Evolutionary conservation across 2,888 invertebrate genomes (phyloP).

Genomic region (Habrosyne pyritoides): DNA sequence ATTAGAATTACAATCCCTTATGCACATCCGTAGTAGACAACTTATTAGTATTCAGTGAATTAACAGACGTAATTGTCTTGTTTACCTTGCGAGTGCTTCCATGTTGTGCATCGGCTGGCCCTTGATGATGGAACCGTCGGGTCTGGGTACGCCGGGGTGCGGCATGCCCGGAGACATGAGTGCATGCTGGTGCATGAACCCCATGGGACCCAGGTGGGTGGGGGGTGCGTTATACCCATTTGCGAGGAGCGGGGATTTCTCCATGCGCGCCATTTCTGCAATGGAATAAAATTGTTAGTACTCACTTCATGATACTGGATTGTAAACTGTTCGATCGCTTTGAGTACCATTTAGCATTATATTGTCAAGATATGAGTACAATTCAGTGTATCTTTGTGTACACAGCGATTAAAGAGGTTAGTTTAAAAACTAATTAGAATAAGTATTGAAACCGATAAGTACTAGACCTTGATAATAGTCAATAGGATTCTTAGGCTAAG

Average conservation of each 20-base stretch:
- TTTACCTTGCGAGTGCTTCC: conserved; percentile 94
- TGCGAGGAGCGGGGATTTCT: conserved; percentile 95
- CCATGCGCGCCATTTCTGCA: conserved; percentile 93
- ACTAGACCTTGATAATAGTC: neutral
- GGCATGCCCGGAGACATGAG: conserved; percentile 96
- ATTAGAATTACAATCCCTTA: neutral
- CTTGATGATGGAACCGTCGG: conserved; percentile 92
- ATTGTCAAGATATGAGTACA: too few species aligned
- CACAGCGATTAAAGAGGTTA: too few species aligned
- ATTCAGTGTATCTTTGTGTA: too few species aligned
- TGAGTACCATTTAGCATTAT: neutral
- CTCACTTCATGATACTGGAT: neutral
- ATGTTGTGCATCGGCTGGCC: conserved; percentile 93
- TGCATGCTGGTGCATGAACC: conserved; percentile 96
- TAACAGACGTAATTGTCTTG: neutral
- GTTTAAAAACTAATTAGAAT: too few species aligned
- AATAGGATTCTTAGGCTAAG: neutral
- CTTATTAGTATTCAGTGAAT: neutral
- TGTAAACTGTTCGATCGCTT: neutral
- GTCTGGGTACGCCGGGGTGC: conserved; percentile 90
- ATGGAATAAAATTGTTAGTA: conserved; percentile 34
- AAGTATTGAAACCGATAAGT: neutral
- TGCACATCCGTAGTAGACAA: neutral
- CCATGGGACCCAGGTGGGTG: conserved; percentile 95
- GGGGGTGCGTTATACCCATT: conserved; percentile 98